A percentile compares a stretch with the other conserved stretches of the same genome.
Evolutionary conservation across 2,113 vertebrate genomes (phyloP).

Genomic region (Callaeas wilsoni): DNA sequence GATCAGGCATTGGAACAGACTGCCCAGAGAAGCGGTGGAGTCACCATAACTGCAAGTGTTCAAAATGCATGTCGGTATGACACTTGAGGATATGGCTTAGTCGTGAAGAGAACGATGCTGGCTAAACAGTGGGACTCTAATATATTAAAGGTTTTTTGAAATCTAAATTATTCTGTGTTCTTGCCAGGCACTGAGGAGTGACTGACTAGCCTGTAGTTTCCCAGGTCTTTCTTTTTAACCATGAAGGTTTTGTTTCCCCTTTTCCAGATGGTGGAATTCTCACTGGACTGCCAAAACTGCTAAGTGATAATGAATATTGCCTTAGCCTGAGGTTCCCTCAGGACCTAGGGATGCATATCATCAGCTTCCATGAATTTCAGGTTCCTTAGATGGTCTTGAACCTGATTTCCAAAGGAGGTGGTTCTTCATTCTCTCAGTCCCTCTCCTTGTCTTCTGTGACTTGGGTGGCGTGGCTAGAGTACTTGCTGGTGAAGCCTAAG

Average conservation of each 20-base stretch:
- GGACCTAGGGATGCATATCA: neutral
- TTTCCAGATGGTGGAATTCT: neutral
- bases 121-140: neutral
- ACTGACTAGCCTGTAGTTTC: neutral
- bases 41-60: neutral
- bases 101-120: neutral
- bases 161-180: neutral
- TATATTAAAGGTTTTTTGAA: neutral
- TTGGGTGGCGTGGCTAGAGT: neutral
- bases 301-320: neutral
- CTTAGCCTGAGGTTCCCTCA: neutral
- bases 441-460: neutral
- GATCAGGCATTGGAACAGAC: neutral
- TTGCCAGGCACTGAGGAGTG: neutral
- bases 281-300: neutral
- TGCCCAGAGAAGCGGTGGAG: neutral
- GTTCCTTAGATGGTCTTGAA: neutral
- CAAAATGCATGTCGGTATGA: neutral
- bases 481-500: neutral
- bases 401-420: neutral
- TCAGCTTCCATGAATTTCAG: neutral
- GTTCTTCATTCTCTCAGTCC: neutral
- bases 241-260: neutral
- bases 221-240: neutral
- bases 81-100: neutral